Evolutionary conservation across 2,888 invertebrate species (phyloP).

Genomic region (Bedellia somnulentella): DNA sequence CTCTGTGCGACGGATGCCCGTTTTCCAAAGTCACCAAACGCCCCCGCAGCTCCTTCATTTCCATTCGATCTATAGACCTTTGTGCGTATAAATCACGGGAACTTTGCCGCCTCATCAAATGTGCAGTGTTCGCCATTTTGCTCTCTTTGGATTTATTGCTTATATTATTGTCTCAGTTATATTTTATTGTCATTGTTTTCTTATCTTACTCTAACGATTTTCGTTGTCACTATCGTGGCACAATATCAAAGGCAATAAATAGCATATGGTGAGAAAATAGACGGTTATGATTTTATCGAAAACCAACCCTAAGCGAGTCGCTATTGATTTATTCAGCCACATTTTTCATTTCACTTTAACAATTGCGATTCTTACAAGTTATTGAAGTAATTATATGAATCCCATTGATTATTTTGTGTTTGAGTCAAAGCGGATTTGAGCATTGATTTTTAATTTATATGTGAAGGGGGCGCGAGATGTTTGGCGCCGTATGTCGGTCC

Average conservation of each 20-base stretch:
- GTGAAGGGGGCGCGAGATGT: background rate
- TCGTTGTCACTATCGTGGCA: conserved; percentile 42
- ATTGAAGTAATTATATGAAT: no score
- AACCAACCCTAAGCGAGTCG: conserved; percentile 12
- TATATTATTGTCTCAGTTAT: conserved; percentile 13
- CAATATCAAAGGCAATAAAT: conserved; percentile 31
- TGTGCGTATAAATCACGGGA: conserved; percentile 82
- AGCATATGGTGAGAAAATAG: conserved; percentile 20
- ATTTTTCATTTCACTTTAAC: conserved; percentile 17
- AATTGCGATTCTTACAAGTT: no score
- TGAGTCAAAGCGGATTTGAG: no score
- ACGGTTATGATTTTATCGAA: conserved; percentile 16
- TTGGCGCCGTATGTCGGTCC: conserved; percentile 14
- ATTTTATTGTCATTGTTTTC: conserved; percentile 18
- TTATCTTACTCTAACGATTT: conserved; percentile 16
- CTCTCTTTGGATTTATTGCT: conserved; percentile 8
- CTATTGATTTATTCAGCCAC: conserved; percentile 20
- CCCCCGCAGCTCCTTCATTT: conserved; percentile 83
- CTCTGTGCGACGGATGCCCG: conserved; percentile 47
- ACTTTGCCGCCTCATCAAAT: conserved; percentile 85
- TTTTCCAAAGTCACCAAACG: conserved; percentile 75
- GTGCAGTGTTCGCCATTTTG: conserved; percentile 87
- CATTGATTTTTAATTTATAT: conserved; percentile 9
- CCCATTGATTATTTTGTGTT: no score
- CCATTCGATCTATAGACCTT: conserved; percentile 80